Percentiles rank a stretch among this genome's conserved stretches.
Evolutionary conservation across 92 coral and sea anemone species (phyloP).

Genomic region (Chrysogorgia sp.): DNA sequence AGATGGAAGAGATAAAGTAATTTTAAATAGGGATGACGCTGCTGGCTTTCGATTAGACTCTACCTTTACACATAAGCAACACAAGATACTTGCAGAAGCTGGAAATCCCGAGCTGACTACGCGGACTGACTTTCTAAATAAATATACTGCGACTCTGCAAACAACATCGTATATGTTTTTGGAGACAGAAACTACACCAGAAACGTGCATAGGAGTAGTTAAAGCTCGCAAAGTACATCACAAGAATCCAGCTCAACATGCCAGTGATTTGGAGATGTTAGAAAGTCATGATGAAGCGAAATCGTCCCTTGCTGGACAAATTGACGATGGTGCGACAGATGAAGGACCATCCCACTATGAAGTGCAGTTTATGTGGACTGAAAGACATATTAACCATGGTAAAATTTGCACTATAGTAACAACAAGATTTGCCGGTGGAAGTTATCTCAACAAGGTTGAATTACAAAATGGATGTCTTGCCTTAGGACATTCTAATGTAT

Average conservation of each 20-base stretch:
- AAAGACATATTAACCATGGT: slow-evolving; percentile 22
- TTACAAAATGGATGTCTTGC: slow-evolving; percentile 9
- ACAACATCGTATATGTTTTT: too few relatives aligned
- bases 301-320: not conserved
- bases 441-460: too few relatives aligned
- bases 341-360: slow-evolving; percentile 37
- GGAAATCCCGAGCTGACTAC: too few relatives aligned
- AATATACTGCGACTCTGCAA: too few relatives aligned
- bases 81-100: too few relatives aligned
- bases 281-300: not conserved
- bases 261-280: slow-evolving; percentile 38
- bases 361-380: slow-evolving; percentile 52
- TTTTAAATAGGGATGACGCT: slow-evolving; percentile 30
- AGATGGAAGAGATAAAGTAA: slow-evolving; percentile 21
- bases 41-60: too few relatives aligned
- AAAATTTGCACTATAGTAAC: slow-evolving; percentile 35
- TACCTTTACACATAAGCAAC: slow-evolving; percentile 24
- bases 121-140: too few relatives aligned
- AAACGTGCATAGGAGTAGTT: slow-evolving; percentile 7
- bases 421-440: too few relatives aligned
- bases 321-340: slow-evolving; percentile 45
- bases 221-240: too few relatives aligned
- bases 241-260: slow-evolving; percentile 43
- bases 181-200: too few relatives aligned
- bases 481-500: slow-evolving; percentile 30